phyloP scores from a whole-genome alignment of 2,113 vertebrate species.

The Neodon shergylaensis region DNA sequence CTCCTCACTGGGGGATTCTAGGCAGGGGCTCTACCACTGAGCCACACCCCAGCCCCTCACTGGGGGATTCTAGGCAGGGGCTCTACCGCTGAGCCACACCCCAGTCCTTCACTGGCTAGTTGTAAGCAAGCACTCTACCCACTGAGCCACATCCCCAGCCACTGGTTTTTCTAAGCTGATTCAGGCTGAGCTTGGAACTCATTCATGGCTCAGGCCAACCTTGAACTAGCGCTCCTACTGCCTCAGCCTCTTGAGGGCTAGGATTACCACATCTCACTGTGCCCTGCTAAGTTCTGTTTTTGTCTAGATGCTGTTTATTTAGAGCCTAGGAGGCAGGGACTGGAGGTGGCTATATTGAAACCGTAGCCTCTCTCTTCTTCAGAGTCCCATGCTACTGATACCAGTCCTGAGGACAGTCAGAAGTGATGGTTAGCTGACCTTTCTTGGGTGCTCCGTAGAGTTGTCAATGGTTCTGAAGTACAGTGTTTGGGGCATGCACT shows the following conservation, averaged over 20 bases:
- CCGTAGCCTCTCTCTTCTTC: neutral
- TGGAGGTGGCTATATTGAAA: neutral
- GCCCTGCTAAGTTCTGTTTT: neutral
- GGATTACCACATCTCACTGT: neutral
- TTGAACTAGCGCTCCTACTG: neutral
- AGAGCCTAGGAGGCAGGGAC: neutral
- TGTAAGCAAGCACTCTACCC: neutral
- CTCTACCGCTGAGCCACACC: neutral
- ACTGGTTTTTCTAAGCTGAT: neutral
- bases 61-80: neutral
- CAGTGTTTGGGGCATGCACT: fast-evolving
- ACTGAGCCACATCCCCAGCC: neutral
- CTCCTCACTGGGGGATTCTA: neutral
- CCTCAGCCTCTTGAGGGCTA: neutral
- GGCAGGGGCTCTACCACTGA: neutral
- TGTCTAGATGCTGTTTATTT: neutral
- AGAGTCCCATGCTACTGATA: fast-evolving
- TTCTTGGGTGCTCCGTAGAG: fast-evolving
- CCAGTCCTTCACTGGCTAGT: neutral
- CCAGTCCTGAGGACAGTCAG: fast-evolving
- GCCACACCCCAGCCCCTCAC: neutral
- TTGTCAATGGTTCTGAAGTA: conserved; percentile 43
- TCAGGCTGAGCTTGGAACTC: neutral
- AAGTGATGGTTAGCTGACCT: fast-evolving
- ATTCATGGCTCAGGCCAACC: neutral